Base-by-base conservation (phyloP, 2,797 vertebrate species). In the Mormyrops boulengeri region DNA sequence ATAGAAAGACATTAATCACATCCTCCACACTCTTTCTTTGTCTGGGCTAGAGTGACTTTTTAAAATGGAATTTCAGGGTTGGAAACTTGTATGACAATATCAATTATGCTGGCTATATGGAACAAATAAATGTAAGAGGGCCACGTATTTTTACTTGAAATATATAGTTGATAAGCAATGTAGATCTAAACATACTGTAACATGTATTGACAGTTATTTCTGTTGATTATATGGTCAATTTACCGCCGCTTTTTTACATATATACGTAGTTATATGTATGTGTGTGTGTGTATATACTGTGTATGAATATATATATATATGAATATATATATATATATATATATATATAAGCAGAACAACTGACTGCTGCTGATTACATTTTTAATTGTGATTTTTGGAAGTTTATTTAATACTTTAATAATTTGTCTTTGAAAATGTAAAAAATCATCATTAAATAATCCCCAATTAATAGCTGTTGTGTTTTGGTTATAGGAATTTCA, bases 71-170 rank as follows among this genome's bases (percentile, higher is more conserved):
- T 73, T 73, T 73, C 69, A 73, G 69, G 34, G 69, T 38, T 73
- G 69, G 69, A 66, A 91, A 88, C 47, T 57, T 87, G 80, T 91
- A 88, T 90, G 90, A 90, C 91, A 92, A 30, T 87, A 87, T 93
- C 90, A 90, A 93, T 92, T 91, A 91, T 90, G 90, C 89, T 87
- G 60, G 87, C 85, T 22, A 91, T 90, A 89, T 89, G 90, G 88
- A 52, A 88, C 38, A 44, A 91, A 91, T 85, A 60, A 57, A 88
- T 73, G 30, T 73, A 34, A 38, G 12, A 38, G 2, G 26, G 30
- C 34, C 14, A 38, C 19, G 12, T 38, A 17, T 19, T 73, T 73
- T 73, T 73, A 73, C 30, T 38, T 73, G 12, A 38, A 38, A 73
- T 73, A 73, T 69, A 30, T 11, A 69, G 60, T 11, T 66, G 8